phyloP scores from a whole-genome alignment of 2,888 invertebrate species.

The Amphipoea oculea region DNA sequence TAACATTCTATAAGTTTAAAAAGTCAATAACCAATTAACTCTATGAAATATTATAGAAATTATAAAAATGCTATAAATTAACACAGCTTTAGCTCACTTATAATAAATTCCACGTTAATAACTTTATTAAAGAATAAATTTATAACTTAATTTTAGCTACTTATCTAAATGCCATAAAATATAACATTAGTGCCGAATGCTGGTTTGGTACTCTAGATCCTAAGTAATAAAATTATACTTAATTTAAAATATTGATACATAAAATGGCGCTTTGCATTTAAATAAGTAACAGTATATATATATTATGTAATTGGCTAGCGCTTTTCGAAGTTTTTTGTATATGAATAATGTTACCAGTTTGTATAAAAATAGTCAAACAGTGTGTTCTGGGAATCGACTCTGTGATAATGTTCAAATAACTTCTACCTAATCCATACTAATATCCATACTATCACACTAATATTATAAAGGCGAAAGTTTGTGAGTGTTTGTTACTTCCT shows the following conservation, averaged over 20 bases:
- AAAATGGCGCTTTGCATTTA: constrained; percentile 39
- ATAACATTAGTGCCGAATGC: constrained; percentile 12
- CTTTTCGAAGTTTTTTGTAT: not conserved
- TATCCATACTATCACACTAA: no score
- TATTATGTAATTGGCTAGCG: not conserved
- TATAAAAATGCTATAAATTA: constrained; percentile 15
- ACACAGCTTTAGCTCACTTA: constrained; percentile 6
- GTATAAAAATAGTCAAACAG: not conserved
- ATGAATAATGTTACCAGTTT: not conserved
- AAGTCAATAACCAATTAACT: constrained; percentile 13
- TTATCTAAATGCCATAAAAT: constrained; percentile 25
- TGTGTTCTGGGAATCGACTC: not conserved
- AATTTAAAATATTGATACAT: constrained; percentile 39
- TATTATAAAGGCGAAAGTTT: no score
- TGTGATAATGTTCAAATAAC: not conserved
- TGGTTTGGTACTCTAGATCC: constrained; percentile 23
- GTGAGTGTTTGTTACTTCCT: no score
- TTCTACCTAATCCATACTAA: not conserved
- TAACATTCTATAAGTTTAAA: not conserved
- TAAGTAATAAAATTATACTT: constrained; percentile 8
- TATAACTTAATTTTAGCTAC: constrained; percentile 37
- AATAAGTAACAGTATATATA: constrained; percentile 3
- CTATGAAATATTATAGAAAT: constrained; percentile 4
- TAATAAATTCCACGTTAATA: constrained; percentile 47
- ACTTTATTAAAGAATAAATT: constrained; percentile 47